phyloP scores from a whole-genome alignment of 2,888 invertebrate species.

The Anthoptus insignis region DNA sequence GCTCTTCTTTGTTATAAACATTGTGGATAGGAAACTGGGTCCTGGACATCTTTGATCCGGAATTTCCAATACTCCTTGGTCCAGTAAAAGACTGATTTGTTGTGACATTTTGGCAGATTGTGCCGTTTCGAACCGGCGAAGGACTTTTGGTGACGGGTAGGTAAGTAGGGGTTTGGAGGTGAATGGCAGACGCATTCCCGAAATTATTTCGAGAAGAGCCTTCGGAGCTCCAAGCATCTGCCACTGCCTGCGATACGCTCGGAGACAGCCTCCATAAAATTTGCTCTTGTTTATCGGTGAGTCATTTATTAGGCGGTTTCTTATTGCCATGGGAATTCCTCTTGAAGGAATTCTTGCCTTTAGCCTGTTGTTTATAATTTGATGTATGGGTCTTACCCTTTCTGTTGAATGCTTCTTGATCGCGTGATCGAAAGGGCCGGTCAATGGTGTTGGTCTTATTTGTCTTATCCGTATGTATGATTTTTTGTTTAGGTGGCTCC shows the following conservation, averaged over 20 bases:
- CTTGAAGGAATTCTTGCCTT: neutral
- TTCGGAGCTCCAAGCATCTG: constrained; percentile 33
- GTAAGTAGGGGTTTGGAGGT: constrained; percentile 28
- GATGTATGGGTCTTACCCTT: too few relatives aligned
- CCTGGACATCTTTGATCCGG: constrained; percentile 10
- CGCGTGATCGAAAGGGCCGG: constrained; percentile 7
- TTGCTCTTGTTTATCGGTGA: neutral
- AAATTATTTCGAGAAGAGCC: constrained; percentile 32
- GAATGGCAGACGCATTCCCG: constrained; percentile 38
- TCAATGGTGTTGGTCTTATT: neutral
- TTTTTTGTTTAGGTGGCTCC: neutral
- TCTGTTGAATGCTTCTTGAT: neutral
- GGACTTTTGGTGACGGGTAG: neutral
- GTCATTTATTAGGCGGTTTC: constrained; percentile 18
- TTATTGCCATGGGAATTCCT: neutral
- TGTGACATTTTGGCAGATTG: neutral
- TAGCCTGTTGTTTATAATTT: neutral
- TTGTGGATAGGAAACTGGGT: constrained; percentile 38
- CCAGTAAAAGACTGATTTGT: constrained; percentile 20
- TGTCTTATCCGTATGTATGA: neutral
- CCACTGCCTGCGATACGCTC: constrained; percentile 41
- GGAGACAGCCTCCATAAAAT: constrained; percentile 32
- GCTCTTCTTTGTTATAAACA: constrained; percentile 38
- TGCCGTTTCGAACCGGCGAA: constrained; percentile 9
- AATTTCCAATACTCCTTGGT: constrained; percentile 13